Evolutionary conservation across 1,140 invertebrate genomes (phyloP), one percentile per base, ranked within the genome.

Genomic region (Drosophila nasuta): DNA sequence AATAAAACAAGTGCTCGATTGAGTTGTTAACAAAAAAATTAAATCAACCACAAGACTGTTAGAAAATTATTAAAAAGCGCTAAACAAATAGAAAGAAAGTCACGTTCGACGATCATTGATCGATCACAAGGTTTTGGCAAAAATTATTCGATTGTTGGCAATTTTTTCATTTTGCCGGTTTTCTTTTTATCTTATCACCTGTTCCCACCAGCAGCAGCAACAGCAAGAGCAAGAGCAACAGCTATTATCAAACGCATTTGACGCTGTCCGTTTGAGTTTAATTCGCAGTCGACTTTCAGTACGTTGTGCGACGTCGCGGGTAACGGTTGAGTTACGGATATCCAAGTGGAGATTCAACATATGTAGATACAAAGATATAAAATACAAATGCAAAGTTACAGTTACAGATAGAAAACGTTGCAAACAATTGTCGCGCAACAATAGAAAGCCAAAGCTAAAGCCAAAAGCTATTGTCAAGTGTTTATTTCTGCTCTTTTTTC

Each of bases 141-240:
- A 58, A 33, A 49, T 13, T 49, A 38, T 57, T 66, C 54, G 41
- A 38, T 68, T 46, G 41, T 43, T 43, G 20, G n/a, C 13, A 58
- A 41, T 54, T 43, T 25, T 43, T 35, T n/a, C n/a, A n/a, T 28
- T 65, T 69, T 75, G 64, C 63, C 38, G 45, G 49, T 59, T 62
- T 71, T 80, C 88, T 59, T 62, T 71, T 80, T 87, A 87, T 87
- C 82, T 87, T 73, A 86, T 86, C 82, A 20, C 28, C 30, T 41
- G 8, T 43, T 41, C 33, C 54, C 35, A 15, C 35, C 54, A 57
- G 5, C 54, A 57, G 5, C 54, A 41, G 15, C 33, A 38, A 3
- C 35, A 38, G 35, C 35, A 11, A 10, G 1, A 38, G 11, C 25
- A 17, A 38, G 13, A 13, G 30, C 10, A 7, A 3, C 30, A 7